These are phyloP conservation scores for Drosophila bipectinata DNA, from an alignment of 1,140 invertebrate species.

Conservation along the genomic window DNA sequence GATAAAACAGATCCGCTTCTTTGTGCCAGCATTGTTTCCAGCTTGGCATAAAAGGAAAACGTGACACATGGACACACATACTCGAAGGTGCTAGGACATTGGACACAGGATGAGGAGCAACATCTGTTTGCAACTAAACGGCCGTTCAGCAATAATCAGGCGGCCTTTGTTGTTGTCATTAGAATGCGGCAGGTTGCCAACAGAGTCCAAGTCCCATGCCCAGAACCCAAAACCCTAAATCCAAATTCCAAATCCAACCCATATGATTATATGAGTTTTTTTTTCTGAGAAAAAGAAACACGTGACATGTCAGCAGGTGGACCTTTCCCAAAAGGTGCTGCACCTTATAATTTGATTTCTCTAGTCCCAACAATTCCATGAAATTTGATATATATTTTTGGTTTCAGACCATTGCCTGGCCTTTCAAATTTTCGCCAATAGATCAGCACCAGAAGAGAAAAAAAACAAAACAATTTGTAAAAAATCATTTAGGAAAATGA, in stretches of 20 bases:
- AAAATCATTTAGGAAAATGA: constrained; percentile 59
- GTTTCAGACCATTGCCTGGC: neutral
- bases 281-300: neutral
- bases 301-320: constrained; percentile 14
- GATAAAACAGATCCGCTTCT: constrained; percentile 13
- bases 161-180: constrained; percentile 50
- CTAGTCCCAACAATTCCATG: neutral
- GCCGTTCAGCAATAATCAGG: constrained; percentile 57
- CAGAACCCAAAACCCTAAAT: neutral
- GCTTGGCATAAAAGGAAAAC: constrained; percentile 28
- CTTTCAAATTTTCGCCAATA: constrained; percentile 14
- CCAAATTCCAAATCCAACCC: constrained; percentile 19
- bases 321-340: neutral
- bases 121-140: constrained; percentile 49
- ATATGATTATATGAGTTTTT: constrained; percentile 23
- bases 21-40: constrained; percentile 26
- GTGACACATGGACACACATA: constrained; percentile 30
- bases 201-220: neutral
- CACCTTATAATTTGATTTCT: neutral
- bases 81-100: neutral
- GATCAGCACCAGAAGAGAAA: neutral
- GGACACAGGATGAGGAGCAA: constrained; percentile 15
- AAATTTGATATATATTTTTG: constrained; percentile 1
- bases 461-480: constrained; percentile 27
- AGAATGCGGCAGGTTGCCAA: constrained; percentile 38